Conservation (phyloP, 2,113 vertebrate genomes). For the Plecturocebus donacophilus region DNA sequence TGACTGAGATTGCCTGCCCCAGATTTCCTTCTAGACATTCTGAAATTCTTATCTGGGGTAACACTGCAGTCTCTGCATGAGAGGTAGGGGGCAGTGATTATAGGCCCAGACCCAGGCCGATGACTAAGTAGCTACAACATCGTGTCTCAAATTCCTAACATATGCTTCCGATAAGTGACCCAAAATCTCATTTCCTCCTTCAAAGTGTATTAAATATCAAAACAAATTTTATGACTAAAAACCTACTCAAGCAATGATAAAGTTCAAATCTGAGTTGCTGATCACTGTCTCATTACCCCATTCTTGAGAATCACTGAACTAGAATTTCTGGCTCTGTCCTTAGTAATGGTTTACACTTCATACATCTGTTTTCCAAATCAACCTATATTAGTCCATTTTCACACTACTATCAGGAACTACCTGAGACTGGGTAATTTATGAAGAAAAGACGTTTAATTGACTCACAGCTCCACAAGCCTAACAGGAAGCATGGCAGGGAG, state of each 20-base stretch:
- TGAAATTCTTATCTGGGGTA: background rate
- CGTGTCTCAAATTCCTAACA: background rate
- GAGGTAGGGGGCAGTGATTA: background rate
- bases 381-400: no score
- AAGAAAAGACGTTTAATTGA: no score
- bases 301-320: background rate
- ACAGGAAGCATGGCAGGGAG: no score
- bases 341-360: background rate
- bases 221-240: slow-evolving; percentile 7
- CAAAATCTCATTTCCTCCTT: background rate
- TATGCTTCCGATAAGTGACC: background rate
- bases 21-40: background rate
- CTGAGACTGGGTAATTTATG: no score
- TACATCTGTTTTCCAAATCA: background rate
- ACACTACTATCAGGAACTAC: no score
- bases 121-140: background rate
- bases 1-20: background rate
- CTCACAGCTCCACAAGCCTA: no score
- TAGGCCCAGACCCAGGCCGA: background rate
- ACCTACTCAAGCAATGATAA: background rate
- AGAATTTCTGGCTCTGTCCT: background rate
- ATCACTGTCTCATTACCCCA: background rate
- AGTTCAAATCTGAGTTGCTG: background rate
- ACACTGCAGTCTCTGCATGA: background rate
- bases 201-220: slow-evolving; percentile 1